Evolutionary conservation across 2,113 vertebrate genomes (phyloP).

Genomic region (Alces alces): DNA sequence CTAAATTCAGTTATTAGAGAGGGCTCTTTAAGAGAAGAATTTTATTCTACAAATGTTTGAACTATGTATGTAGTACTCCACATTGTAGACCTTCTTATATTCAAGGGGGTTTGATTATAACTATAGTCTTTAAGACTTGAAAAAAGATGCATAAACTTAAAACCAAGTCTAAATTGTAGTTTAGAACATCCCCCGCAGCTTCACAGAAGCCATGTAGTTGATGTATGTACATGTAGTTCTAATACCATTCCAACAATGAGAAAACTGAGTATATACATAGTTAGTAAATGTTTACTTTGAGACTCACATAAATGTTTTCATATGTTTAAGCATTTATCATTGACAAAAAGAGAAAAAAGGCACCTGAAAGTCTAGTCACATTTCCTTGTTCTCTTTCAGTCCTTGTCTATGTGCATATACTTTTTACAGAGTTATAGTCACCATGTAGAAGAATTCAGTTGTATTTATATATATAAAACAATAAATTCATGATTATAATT

Average conservation of each 20-base stretch:
- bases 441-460: neutral
- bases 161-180: neutral
- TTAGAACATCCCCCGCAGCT: neutral
- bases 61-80: neutral
- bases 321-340: neutral
- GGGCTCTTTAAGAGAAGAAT: neutral
- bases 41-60: neutral
- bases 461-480: neutral
- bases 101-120: neutral
- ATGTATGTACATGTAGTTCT: neutral
- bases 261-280: neutral
- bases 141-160: neutral
- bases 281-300: slow-evolving; percentile 8
- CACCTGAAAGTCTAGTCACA: neutral
- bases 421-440: neutral
- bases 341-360: neutral
- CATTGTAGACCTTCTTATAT: neutral
- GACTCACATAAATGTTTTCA: neutral
- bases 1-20: neutral
- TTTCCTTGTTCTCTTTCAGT: neutral
- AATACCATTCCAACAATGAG: neutral
- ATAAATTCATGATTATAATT: neutral
- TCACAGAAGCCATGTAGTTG: neutral
- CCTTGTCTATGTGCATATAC: neutral
- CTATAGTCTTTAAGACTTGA: neutral